Evolutionary conservation across 2,113 vertebrate species (phyloP).

Genomic region (Ptilorrhoa leucosticta): DNA sequence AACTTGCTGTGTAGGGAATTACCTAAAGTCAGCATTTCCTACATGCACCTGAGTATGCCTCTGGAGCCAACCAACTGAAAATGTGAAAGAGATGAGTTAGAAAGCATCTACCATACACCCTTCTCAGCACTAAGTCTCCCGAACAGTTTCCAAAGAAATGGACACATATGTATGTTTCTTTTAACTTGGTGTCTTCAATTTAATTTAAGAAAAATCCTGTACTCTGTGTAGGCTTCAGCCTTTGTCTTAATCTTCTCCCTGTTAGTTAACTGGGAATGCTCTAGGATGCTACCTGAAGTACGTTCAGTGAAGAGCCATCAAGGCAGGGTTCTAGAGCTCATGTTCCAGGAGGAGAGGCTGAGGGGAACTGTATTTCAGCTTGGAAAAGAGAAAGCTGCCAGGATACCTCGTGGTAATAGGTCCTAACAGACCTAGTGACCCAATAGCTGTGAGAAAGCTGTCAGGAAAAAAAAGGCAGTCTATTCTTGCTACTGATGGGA

Average conservation of each 20-base stretch:
- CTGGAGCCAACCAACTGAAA: background rate
- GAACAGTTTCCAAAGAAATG: background rate
- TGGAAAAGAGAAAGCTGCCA: background rate
- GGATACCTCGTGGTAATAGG: background rate
- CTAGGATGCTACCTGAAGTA: background rate
- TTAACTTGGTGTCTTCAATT: background rate
- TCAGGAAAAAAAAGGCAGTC: background rate
- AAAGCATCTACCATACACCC: background rate
- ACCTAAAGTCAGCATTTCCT: background rate
- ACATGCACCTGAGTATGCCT: fast-evolving
- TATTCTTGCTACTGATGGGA: background rate
- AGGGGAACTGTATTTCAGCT: background rate
- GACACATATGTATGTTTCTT: background rate
- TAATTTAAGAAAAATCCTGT: background rate
- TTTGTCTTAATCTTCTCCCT: background rate
- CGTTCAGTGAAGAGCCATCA: background rate
- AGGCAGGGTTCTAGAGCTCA: background rate
- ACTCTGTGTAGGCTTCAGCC: background rate
- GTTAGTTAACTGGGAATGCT: background rate
- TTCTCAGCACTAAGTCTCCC: background rate
- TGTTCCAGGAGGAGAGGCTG: background rate
- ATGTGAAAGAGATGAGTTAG: background rate
- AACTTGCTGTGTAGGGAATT: background rate
- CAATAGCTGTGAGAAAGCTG: background rate
- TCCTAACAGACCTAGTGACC: background rate